phyloP scores from a whole-genome alignment of 2,888 invertebrate genomes.

The Torymus auratus region DNA sequence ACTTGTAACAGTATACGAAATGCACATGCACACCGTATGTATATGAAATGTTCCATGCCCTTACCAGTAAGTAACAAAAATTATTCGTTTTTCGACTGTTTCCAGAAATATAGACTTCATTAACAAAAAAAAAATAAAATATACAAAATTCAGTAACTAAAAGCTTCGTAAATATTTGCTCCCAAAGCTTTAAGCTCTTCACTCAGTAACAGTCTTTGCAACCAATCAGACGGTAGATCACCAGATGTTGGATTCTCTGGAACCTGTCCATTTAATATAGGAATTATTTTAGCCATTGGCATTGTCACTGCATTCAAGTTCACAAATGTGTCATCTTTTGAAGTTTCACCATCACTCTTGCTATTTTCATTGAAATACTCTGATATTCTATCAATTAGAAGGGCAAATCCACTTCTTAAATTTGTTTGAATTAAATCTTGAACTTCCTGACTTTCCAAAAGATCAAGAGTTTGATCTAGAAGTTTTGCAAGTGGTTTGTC shows the following conservation, averaged over 20 bases:
- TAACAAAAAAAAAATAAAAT: slow-evolving; percentile 40
- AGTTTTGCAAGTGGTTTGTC: slow-evolving; percentile 80
- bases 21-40: slow-evolving; percentile 21
- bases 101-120: slow-evolving; percentile 6
- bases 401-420: slow-evolving; percentile 87
- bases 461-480: slow-evolving; percentile 88
- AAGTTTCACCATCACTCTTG: slow-evolving; percentile 39
- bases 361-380: slow-evolving; percentile 82
- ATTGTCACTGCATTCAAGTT: slow-evolving; percentile 85
- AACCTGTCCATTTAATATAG: slow-evolving; percentile 88
- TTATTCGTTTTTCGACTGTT: slow-evolving; percentile 9
- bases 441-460: slow-evolving; percentile 91
- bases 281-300: slow-evolving; percentile 92
- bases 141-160: slow-evolving; percentile 79
- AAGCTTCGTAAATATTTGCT: slow-evolving; percentile 95
- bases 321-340: slow-evolving; percentile 77
- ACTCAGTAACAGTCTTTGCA: slow-evolving; percentile 86
- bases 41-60: slow-evolving; percentile 40
- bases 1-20: slow-evolving; percentile 32
- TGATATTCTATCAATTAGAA: slow-evolving; percentile 88
- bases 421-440: slow-evolving; percentile 85
- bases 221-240: slow-evolving; percentile 83
- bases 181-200: slow-evolving; percentile 90
- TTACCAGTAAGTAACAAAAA: slow-evolving; percentile 56
- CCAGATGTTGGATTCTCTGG: slow-evolving; percentile 78